A percentile compares a stretch with the other conserved stretches of the same genome.
Evolutionary conservation across 2,888 invertebrate species (phyloP).

Genomic region (Hydropsyche betteni): DNA sequence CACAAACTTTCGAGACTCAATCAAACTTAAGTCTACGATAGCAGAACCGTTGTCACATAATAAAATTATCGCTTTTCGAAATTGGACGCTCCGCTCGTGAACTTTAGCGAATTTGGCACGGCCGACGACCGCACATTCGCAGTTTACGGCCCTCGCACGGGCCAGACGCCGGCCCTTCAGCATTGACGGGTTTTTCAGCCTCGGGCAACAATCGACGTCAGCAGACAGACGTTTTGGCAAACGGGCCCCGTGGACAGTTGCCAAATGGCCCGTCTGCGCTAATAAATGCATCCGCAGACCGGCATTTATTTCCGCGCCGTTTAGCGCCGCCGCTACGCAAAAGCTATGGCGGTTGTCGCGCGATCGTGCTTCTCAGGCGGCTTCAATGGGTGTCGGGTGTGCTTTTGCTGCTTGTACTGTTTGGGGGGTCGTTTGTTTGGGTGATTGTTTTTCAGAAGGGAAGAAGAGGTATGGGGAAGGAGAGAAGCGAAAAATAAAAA

Average conservation of each 20-base stretch:
- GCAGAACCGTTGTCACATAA: no score
- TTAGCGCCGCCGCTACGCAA: constrained; percentile 41
- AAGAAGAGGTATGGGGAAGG: no score
- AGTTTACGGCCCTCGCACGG: background rate
- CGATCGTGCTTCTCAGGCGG: no score
- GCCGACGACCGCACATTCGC: background rate
- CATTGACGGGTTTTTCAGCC: no score
- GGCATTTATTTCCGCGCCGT: constrained; percentile 50
- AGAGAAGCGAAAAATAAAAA: no score
- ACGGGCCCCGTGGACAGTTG: constrained; percentile 40
- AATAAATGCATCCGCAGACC: constrained; percentile 50
- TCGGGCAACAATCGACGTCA: constrained; percentile 17
- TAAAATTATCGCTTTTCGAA: background rate
- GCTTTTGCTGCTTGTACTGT: no score
- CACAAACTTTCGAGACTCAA: no score
- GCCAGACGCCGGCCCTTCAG: background rate
- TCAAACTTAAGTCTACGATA: no score
- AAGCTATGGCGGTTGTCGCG: no score
- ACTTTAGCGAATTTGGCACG: background rate
- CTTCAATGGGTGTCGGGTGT: no score
- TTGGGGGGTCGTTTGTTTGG: no score
- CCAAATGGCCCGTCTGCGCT: constrained; percentile 45
- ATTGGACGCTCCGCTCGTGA: background rate
- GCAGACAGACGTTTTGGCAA: constrained; percentile 24
- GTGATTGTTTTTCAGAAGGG: no score